Conservation (phyloP, 2,888 invertebrate species). For the Platypus cylindrus region DNA sequence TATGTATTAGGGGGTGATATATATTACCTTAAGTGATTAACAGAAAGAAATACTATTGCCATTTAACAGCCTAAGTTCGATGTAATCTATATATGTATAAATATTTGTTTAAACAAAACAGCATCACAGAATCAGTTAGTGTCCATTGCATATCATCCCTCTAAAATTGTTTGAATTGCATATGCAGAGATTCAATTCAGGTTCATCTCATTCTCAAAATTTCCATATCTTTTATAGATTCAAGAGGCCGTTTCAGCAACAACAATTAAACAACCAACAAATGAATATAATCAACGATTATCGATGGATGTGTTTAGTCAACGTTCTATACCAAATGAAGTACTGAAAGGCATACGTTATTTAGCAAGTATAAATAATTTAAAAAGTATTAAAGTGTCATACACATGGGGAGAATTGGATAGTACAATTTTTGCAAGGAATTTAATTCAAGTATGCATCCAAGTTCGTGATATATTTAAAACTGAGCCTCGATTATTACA, state of each 20-base stretch:
- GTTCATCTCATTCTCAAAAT: no score
- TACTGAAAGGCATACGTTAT: constrained; percentile 36
- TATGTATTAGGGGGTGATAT: no score
- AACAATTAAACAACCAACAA: constrained; percentile 21
- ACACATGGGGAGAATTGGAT: constrained; percentile 29
- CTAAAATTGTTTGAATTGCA: no score
- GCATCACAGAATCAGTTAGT: no score
- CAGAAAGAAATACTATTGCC: no score
- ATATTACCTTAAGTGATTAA: no score
- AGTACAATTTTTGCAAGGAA: constrained; percentile 35
- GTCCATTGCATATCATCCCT: no score
- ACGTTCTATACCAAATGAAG: constrained; percentile 42
- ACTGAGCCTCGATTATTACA: constrained; percentile 41
- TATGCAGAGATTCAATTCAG: no score
- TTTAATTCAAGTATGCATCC: constrained; percentile 39
- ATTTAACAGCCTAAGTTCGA: no score
- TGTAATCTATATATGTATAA: no score
- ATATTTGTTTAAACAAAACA: no score
- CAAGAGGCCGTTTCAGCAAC: constrained; percentile 25
- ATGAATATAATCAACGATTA: constrained; percentile 23
- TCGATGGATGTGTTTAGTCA: constrained; percentile 42
- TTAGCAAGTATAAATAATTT: constrained; percentile 21
- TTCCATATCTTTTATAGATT: no score
- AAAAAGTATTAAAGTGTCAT: constrained; percentile 20
- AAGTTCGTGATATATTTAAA: constrained; percentile 37